Base-by-base conservation (phyloP, 1,140 invertebrate species). In the Parasteatoda tepidariorum region DNA sequence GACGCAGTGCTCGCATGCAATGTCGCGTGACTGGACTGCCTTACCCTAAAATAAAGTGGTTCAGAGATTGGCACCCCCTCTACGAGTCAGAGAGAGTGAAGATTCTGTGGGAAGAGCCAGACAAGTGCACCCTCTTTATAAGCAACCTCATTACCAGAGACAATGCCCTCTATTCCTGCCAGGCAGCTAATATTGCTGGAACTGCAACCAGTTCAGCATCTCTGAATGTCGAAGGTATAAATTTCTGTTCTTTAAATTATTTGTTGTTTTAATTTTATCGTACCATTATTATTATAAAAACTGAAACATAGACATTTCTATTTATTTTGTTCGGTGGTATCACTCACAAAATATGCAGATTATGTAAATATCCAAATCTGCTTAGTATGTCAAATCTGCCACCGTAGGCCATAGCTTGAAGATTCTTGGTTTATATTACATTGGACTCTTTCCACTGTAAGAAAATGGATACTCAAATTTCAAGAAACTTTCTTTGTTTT, bases 31-130 rank as follows among this genome's bases (percentile, higher is more conserved):
- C 93, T 31, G 98, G 97, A 13, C 93, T 96, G 75, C 98, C 98
- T 0, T 93, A 94, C 86, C 97, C 98, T 0, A 95, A 97, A 85
- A 92, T 99, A n/a, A 97, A 96, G 88, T 98, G 96, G 95, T 98
- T 95, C 90, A 98, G 98, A 89, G 96, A 98, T 88, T 98, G 96
- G 96, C 94, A 95, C 87, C 96, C 95, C 2, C 88, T 98, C 6
- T 93, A 94, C 2, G 89, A 94, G 2, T 94, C 95, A 0, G 91
- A 92, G 6, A 92, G 96, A 86, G 93, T 95, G 26, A 96, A 95
- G 93, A 95, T 97, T 82, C 91, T 93, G 84, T 94, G 93, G 87
- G 92, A 92, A 75, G 94, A 96, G 85, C 96, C 96, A 0, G 95
- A 98, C 87, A 92, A 92, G 1, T 94, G 94, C 83, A 92, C 94